Conservation (phyloP, 2,113 vertebrate species). For the Gymnogyps californianus region DNA sequence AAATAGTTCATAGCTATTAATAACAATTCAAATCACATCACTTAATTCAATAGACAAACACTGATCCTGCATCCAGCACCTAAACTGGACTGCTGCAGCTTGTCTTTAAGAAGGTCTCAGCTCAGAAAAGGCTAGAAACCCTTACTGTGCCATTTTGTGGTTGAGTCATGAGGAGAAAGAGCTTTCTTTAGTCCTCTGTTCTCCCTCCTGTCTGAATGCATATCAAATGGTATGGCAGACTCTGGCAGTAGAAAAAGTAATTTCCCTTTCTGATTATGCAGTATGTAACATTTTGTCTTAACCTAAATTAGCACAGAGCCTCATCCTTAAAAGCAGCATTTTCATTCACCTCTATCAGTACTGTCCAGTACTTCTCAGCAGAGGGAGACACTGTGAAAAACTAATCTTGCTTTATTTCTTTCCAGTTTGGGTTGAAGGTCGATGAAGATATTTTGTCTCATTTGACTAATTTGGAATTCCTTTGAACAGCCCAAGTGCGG, state of each 20-base stretch:
- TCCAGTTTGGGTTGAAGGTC: neutral
- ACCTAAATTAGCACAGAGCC: neutral
- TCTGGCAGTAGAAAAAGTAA: neutral
- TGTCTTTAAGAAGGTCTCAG: neutral
- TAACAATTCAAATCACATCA: neutral
- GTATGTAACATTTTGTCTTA: neutral
- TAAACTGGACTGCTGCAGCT: neutral
- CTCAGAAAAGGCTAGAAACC: neutral
- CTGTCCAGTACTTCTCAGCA: neutral
- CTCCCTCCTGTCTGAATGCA: neutral
- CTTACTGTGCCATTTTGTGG: neutral
- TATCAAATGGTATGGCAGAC: neutral
- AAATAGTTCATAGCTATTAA: neutral
- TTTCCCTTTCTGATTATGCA: neutral
- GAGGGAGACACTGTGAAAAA: neutral
- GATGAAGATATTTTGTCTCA: neutral
- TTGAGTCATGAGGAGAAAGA: neutral
- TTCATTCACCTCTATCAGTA: neutral
- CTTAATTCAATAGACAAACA: neutral
- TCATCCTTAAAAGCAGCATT: neutral
- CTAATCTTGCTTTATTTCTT: neutral
- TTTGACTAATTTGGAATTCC: constrained; percentile 18
- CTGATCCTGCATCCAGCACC: neutral
- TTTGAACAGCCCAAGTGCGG: neutral
- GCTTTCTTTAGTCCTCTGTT: neutral